phyloP scores from a whole-genome alignment of 2,888 invertebrate genomes.

The Mechanitis mazaeus region DNA sequence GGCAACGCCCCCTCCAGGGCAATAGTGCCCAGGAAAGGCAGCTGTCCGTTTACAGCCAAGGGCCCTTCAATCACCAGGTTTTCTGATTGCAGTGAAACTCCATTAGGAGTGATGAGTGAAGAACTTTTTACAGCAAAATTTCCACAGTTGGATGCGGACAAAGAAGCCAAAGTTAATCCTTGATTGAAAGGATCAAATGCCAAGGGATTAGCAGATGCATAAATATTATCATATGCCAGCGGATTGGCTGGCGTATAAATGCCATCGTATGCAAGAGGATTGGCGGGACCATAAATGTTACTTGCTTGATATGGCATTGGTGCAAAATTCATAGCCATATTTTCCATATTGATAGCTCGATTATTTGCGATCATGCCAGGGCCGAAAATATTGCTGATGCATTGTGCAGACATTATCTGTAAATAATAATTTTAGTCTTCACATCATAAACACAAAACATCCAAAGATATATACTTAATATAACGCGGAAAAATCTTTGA shows the following conservation, averaged over 20 bases:
- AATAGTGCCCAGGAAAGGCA: conserved; percentile 40
- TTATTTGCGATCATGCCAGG: conserved; percentile 8
- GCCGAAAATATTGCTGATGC: conserved; percentile 8
- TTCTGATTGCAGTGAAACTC: conserved; percentile 39
- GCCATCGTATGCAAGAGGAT: conserved; percentile 11
- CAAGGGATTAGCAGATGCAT: conserved; percentile 9
- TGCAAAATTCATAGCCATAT: conserved; percentile 4
- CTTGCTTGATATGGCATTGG: conserved; percentile 2
- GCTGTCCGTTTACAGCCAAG: conserved; percentile 20
- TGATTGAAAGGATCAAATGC: conserved; percentile 11
- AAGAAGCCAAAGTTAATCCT: conserved; percentile 10
- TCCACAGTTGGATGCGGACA: conserved; percentile 23
- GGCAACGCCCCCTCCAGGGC: conserved; percentile 38
- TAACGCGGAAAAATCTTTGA: too few relatives aligned
- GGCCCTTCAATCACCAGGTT: conserved; percentile 33
- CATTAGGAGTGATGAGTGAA: conserved; percentile 29
- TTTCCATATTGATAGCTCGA: conserved; percentile 3
- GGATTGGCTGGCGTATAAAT: not conserved
- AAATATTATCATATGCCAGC: not conserved
- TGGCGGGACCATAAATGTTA: conserved; percentile 9
- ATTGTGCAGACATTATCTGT: conserved; percentile 14
- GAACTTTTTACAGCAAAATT: conserved; percentile 33
- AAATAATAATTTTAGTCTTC: not conserved
- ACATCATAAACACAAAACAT: too few relatives aligned
- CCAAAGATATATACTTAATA: too few relatives aligned